Percentiles rank a stretch among this genome's conserved stretches.
Evolutionary conservation across 2,888 invertebrate genomes (phyloP).

Genomic region (Callyntrura sp.): DNA sequence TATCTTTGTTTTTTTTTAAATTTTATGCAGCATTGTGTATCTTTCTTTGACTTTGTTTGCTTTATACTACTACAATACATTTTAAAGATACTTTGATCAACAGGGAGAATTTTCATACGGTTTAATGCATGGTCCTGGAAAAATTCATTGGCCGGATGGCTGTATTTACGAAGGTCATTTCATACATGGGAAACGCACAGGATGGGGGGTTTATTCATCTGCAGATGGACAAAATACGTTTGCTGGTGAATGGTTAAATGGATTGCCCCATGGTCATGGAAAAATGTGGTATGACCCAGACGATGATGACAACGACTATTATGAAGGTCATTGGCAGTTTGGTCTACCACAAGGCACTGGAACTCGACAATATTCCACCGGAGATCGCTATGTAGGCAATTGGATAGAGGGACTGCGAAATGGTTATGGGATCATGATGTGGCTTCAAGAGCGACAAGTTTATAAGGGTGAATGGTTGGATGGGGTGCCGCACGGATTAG

Average conservation of each 20-base stretch:
- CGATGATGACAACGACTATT: constrained; percentile 80
- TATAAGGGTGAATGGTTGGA: constrained; percentile 81
- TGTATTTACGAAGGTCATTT: constrained; percentile 81
- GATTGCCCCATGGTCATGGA: constrained; percentile 81
- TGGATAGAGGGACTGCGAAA: constrained; percentile 77
- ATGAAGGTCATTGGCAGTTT: constrained; percentile 80
- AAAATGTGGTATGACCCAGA: constrained; percentile 82
- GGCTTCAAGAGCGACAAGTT: constrained; percentile 81
- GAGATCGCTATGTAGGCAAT: constrained; percentile 80
- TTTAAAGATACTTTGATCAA: no score
- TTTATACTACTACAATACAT: no score
- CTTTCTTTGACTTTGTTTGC: no score
- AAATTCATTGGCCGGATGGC: constrained; percentile 79
- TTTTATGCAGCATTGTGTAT: no score
- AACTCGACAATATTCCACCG: constrained; percentile 74
- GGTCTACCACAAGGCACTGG: constrained; percentile 80
- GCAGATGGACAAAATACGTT: constrained; percentile 73
- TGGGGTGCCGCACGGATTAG: constrained; percentile 75
- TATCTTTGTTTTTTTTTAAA: no score
- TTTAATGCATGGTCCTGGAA: constrained; percentile 80
- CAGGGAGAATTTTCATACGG: constrained; percentile 81
- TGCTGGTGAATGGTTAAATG: constrained; percentile 78
- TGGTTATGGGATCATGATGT: constrained; percentile 82
- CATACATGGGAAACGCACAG: constrained; percentile 73
- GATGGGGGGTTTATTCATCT: constrained; percentile 80